Percentiles rank a stretch among this genome's conserved stretches.
These are phyloP conservation scores for Lochmaea crataegi DNA, from an alignment of 2,888 invertebrate species.

Conservation along the genomic window DNA sequence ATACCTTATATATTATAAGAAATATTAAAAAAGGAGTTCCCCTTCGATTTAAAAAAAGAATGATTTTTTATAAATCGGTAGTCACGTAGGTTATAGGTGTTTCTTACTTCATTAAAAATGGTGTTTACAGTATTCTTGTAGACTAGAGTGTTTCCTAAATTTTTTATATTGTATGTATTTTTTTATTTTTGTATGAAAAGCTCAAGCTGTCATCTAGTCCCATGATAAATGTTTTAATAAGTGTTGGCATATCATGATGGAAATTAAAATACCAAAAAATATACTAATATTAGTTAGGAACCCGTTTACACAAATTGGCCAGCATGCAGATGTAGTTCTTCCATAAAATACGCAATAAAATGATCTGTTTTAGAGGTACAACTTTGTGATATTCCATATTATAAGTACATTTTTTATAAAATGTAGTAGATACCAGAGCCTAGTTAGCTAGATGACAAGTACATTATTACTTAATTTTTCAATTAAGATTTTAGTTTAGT, in stretches of 20 bases:
- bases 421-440: constrained; percentile 4
- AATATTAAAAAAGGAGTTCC: constrained; percentile 49
- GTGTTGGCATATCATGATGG: constrained; percentile 65
- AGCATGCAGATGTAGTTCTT: constrained; percentile 41
- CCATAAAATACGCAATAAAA: constrained; percentile 47
- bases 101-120: constrained; percentile 62
- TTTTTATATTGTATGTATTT: constrained; percentile 66
- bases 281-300: constrained; percentile 43
- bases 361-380: constrained; percentile 50
- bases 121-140: constrained; percentile 67
- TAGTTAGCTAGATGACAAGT: constrained; percentile 7
- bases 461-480: neutral
- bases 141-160: constrained; percentile 64
- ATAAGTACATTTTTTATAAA: constrained; percentile 30
- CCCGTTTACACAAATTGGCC: constrained; percentile 42
- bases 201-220: constrained; percentile 67
- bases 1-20: constrained; percentile 57
- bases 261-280: constrained; percentile 53
- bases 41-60: constrained; percentile 55
- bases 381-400: constrained; percentile 51
- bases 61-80: constrained; percentile 62
- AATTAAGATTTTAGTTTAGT: neutral
- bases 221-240: constrained; percentile 57
- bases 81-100: constrained; percentile 59
- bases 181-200: constrained; percentile 66